Evolutionary conservation across 1,140 invertebrate species (phyloP).

Genomic region (Zophobas morio): DNA sequence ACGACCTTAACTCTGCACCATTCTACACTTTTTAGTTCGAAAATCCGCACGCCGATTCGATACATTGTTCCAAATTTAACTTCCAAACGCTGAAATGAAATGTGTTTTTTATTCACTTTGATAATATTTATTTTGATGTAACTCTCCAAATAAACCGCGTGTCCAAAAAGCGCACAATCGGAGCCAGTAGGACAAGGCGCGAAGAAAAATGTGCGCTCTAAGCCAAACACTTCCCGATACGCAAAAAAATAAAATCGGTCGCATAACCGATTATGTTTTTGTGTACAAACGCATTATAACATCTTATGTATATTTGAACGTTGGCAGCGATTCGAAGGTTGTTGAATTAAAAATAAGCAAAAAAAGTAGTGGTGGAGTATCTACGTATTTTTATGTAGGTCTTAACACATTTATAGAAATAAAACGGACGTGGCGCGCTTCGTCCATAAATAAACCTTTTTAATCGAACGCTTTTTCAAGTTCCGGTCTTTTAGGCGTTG

Average conservation of each 20-base stretch:
- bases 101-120: too few relatives aligned
- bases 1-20: too few relatives aligned
- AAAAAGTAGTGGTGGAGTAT: slow-evolving; percentile 22
- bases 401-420: slow-evolving; percentile 43
- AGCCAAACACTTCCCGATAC: background rate
- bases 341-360: slow-evolving; percentile 42
- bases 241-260: slow-evolving; percentile 2
- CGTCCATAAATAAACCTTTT: slow-evolving; percentile 4
- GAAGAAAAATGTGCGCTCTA: too few relatives aligned
- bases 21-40: too few relatives aligned
- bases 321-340: slow-evolving; percentile 44
- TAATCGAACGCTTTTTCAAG: background rate
- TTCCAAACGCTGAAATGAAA: too few relatives aligned
- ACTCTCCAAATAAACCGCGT: too few relatives aligned
- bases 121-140: too few relatives aligned
- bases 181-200: too few relatives aligned
- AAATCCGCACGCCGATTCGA: too few relatives aligned
- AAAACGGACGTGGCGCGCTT: slow-evolving; percentile 16
- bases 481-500: background rate
- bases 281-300: slow-evolving; percentile 38
- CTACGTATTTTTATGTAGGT: slow-evolving; percentile 34
- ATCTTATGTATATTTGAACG: slow-evolving; percentile 36
- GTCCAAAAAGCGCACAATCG: too few relatives aligned
- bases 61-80: too few relatives aligned
- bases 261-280: slow-evolving; percentile 34